Percentiles rank a stretch among this genome's conserved stretches.
Conservation (phyloP, 2,888 invertebrate species). For the Aleiodes leptofemur region DNA sequence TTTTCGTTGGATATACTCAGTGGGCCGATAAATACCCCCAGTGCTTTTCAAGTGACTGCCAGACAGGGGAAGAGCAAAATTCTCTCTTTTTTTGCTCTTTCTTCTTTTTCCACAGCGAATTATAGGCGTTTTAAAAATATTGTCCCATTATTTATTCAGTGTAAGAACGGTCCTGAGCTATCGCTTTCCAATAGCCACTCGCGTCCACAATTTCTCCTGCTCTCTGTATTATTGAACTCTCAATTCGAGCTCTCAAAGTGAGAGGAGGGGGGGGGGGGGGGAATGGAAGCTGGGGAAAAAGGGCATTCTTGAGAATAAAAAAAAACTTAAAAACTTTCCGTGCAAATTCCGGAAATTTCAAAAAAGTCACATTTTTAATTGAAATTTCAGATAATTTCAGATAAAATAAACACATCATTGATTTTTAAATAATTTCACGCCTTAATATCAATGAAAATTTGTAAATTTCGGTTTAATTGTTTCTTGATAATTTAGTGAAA, state of each 20-base stretch:
- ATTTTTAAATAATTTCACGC: no score
- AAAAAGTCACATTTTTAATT: no score
- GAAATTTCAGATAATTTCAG: no score
- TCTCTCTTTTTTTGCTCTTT: conserved; percentile 33
- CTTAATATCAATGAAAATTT: no score
- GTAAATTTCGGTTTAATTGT: no score
- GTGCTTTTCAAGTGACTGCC: conserved; percentile 65
- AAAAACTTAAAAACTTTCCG: no score
- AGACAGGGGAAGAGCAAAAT: conserved; percentile 49
- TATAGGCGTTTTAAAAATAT: conserved; percentile 76
- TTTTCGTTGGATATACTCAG: conserved; percentile 69
- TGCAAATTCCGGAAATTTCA: no score
- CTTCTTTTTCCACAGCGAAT: conserved; percentile 66
- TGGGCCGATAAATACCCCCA: conserved; percentile 74
- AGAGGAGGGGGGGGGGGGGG: no score
- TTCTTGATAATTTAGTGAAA: no score
- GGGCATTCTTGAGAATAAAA: no score
- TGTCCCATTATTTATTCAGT: conserved; percentile 75
- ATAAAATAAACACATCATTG: no score
- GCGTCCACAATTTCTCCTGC: conserved; percentile 70
- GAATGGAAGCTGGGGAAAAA: no score
- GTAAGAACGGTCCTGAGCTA: conserved; percentile 64
- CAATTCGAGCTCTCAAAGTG: not conserved
- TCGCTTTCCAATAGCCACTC: conserved; percentile 73
- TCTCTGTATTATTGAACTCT: conserved; percentile 70